A percentile compares a stretch with the other conserved stretches of the same genome.
These are phyloP conservation scores for Puntigrus tetrazona DNA, from an alignment of 2,113 vertebrate genomes.

Conservation along the genomic window DNA sequence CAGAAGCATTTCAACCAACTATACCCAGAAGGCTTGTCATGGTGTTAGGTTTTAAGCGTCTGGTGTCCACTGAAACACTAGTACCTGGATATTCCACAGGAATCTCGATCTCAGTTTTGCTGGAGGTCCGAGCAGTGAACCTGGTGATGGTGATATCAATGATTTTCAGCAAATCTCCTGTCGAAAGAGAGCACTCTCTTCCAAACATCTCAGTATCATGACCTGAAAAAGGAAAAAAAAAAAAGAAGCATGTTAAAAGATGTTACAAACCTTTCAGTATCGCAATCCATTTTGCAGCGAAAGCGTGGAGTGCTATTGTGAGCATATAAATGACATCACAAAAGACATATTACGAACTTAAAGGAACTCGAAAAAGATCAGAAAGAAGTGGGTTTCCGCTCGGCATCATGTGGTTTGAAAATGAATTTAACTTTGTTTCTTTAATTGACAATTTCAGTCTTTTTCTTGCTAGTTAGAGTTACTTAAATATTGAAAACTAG, in stretches of 20 bases:
- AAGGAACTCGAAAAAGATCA: slow-evolving; percentile 1
- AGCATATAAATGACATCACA: background rate
- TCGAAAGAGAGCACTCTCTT: slow-evolving; percentile 80
- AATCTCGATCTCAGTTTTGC: slow-evolving; percentile 68
- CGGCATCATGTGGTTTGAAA: slow-evolving; percentile 9
- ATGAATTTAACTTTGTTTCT: background rate
- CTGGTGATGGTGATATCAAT: slow-evolving; percentile 80
- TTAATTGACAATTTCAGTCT: background rate
- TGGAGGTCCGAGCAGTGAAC: slow-evolving; percentile 71
- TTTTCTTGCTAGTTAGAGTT: background rate
- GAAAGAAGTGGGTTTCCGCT: background rate
- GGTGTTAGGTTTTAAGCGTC: background rate
- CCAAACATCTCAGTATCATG: slow-evolving; percentile 82
- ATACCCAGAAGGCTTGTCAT: background rate
- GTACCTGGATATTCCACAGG: slow-evolving; percentile 71
- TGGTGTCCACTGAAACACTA: background rate
- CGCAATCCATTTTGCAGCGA: no score
- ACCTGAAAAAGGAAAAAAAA: slow-evolving; percentile 65
- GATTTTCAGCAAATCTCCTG: slow-evolving; percentile 85
- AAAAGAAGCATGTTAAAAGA: no score
- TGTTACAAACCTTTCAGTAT: background rate
- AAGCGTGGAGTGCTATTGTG: background rate
- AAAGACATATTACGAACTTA: background rate
- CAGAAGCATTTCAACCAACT: background rate
- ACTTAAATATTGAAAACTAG: background rate